phyloP scores from a whole-genome alignment of 2,888 invertebrate genomes.

The Carterocephalus palaemon region DNA sequence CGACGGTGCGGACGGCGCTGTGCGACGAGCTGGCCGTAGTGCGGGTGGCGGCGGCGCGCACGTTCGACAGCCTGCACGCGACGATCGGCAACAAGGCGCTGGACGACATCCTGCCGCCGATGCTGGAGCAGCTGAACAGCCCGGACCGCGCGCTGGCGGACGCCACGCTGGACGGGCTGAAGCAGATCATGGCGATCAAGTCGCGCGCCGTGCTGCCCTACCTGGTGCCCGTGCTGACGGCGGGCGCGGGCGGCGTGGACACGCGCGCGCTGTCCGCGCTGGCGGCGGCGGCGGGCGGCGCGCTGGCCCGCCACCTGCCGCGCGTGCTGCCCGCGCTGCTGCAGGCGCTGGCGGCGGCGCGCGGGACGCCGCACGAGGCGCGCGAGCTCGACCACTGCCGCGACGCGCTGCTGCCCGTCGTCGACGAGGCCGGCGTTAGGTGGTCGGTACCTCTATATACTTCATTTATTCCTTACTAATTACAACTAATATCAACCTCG shows the following conservation, averaged over 20 bases:
- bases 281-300: conserved; percentile 96
- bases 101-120: conserved; percentile 96
- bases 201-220: conserved; percentile 97
- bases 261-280: conserved; percentile 95
- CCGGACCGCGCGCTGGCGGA: conserved; percentile 89
- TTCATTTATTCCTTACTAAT: no score
- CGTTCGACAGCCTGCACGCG: conserved; percentile 96
- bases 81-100: conserved; percentile 96
- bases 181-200: conserved; percentile 98
- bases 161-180: conserved; percentile 95
- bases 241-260: conserved; percentile 80
- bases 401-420: conserved; percentile 93
- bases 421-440: conserved; percentile 91
- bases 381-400: conserved; percentile 94
- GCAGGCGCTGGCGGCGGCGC: conserved; percentile 84
- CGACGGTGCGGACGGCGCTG: conserved; percentile 96
- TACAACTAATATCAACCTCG: not conserved
- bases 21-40: conserved; percentile 96
- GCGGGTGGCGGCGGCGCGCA: conserved; percentile 95
- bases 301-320: conserved; percentile 92
- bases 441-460: conserved; percentile 82
- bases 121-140: conserved; percentile 87
- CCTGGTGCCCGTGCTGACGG: conserved; percentile 95
- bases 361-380: conserved; percentile 81
- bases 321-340: conserved; percentile 96